phyloP scores from a whole-genome alignment of 2,888 invertebrate species.

The Caenorhabditis uteleia region DNA sequence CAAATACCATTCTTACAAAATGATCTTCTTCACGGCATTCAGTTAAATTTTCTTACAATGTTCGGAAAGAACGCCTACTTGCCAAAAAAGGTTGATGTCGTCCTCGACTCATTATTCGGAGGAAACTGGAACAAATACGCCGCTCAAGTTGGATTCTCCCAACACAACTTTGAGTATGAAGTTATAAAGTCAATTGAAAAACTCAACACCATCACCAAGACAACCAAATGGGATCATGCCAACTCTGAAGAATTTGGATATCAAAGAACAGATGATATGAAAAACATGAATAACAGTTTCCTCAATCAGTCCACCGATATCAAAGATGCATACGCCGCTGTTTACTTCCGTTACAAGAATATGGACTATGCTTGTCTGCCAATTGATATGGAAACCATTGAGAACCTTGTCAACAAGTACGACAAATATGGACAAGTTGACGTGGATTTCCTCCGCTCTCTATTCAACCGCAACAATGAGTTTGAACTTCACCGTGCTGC shows the following conservation, averaged over 20 bases:
- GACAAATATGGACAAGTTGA: constrained; percentile 32
- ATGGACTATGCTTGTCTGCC: constrained; percentile 57
- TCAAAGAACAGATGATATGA: no score
- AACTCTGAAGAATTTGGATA: no score
- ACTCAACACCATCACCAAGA: constrained; percentile 25
- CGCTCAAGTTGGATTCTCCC: constrained; percentile 50
- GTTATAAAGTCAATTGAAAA: constrained; percentile 35
- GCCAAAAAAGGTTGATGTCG: constrained; percentile 35
- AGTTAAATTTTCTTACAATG: constrained; percentile 50
- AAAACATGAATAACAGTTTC: no score
- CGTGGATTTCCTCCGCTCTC: constrained; percentile 15
- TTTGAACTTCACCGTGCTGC: constrained; percentile 34
- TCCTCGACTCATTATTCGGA: constrained; percentile 41
- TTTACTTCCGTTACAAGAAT: constrained; percentile 52
- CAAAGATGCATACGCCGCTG: constrained; percentile 37
- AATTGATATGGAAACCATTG: constrained; percentile 40
- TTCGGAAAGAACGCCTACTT: constrained; percentile 52
- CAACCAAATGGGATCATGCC: constrained; percentile 14
- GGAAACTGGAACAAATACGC: constrained; percentile 56
- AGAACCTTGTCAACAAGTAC: constrained; percentile 30
- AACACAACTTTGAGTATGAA: constrained; percentile 48
- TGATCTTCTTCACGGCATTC: constrained; percentile 33
- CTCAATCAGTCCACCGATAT: constrained; percentile 8
- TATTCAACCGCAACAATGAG: constrained; percentile 29
- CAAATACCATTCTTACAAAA: constrained; percentile 48